A percentile compares a stretch with the other conserved stretches of the same genome.
Evolutionary conservation across 2,888 invertebrate genomes (phyloP).

Genomic region (Acleris emargana): DNA sequence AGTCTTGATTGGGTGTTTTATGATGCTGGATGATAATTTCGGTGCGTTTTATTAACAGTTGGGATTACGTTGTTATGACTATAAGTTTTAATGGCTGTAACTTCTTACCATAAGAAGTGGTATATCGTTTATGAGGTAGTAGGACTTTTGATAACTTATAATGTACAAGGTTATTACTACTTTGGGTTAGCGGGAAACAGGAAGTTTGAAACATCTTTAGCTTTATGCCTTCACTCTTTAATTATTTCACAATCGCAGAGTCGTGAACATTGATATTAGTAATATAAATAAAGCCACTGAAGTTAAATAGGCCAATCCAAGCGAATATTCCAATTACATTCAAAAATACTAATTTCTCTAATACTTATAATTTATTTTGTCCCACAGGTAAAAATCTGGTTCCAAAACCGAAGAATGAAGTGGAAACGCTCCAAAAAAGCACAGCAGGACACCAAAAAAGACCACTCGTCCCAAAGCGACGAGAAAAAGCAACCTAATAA

Average conservation of each 20-base stretch:
- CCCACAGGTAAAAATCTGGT: slow-evolving; percentile 97
- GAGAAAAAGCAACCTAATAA: slow-evolving; percentile 70
- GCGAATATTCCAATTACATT: neutral
- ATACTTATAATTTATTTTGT: slow-evolving; percentile 42
- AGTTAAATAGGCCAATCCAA: too few relatives aligned
- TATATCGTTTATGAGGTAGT: too few relatives aligned
- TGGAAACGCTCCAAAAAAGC: slow-evolving; percentile 99
- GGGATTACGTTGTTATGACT: neutral
- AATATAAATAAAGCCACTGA: too few relatives aligned
- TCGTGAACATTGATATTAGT: too few relatives aligned
- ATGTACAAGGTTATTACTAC: too few relatives aligned
- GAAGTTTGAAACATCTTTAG: too few relatives aligned
- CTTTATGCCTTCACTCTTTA: too few relatives aligned
- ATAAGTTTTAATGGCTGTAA: too few relatives aligned
- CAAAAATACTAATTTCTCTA: neutral
- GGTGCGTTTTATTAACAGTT: neutral
- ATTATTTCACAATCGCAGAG: too few relatives aligned
- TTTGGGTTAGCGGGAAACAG: too few relatives aligned
- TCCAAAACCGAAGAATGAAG: slow-evolving; percentile 99
- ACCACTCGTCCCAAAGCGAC: slow-evolving; percentile 56
- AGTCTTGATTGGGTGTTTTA: slow-evolving; percentile 12
- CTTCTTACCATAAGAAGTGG: too few relatives aligned
- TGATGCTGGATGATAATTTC: neutral
- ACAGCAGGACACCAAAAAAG: slow-evolving; percentile 91
- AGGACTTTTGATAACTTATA: too few relatives aligned